phyloP scores from a whole-genome alignment of 2,113 vertebrate genomes.

The Xyrauchen texanus region DNA sequence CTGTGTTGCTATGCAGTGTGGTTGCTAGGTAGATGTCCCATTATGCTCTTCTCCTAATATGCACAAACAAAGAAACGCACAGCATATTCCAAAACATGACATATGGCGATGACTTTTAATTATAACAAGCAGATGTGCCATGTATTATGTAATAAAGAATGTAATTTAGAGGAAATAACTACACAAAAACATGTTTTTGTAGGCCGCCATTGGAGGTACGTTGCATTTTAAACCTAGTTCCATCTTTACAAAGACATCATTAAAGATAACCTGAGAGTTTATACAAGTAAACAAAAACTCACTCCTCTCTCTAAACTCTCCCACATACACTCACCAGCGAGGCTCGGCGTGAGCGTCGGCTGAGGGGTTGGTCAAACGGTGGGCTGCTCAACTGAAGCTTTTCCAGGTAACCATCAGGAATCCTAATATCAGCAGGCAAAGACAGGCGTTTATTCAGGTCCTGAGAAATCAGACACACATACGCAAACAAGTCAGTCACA shows the following conservation, averaged over 20 bases:
- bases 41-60: background rate
- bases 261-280: background rate
- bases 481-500: constrained; percentile 20
- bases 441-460: constrained; percentile 98
- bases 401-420: constrained; percentile 96
- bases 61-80: background rate
- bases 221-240: background rate
- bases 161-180: too few species aligned
- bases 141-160: background rate
- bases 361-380: constrained; percentile 93
- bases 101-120: background rate
- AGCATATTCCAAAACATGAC: too few species aligned
- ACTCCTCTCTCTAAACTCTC: constrained; percentile 9
- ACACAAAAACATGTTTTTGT: too few species aligned
- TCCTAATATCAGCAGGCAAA: constrained; percentile 94
- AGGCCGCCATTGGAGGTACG: background rate
- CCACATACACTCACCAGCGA: constrained; percentile 82
- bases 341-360: constrained; percentile 91
- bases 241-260: background rate
- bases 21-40: constrained; percentile 21
- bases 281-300: constrained; percentile 38
- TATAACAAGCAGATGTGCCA: background rate
- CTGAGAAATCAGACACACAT: constrained; percentile 65
- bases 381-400: constrained; percentile 96
- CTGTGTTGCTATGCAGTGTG: constrained; percentile 15